Conservation (phyloP, 2,888 invertebrate species). For the Cantharis rustica region DNA sequence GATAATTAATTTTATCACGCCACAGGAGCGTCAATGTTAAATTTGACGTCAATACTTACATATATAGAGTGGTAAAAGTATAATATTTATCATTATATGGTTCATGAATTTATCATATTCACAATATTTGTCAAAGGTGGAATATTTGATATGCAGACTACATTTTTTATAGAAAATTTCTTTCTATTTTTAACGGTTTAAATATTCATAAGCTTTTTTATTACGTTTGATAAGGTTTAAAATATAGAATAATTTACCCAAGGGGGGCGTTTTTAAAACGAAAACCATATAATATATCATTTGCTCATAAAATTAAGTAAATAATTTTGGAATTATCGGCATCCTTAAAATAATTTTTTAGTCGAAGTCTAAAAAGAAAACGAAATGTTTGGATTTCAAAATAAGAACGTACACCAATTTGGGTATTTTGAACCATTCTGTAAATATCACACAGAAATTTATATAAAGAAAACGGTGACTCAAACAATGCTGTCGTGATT, state of each 20-base stretch:
- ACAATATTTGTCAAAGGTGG: not conserved
- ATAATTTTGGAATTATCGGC: not conserved
- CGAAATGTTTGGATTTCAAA: not conserved
- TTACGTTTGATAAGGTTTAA: not conserved
- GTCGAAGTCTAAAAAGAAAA: not conserved
- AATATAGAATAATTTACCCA: not conserved
- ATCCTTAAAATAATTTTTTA: too few species aligned
- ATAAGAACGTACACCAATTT: not conserved
- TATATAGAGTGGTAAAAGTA: slow-evolving; percentile 19
- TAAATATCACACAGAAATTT: not conserved
- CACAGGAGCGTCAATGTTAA: slow-evolving; percentile 24
- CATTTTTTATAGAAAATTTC: not conserved
- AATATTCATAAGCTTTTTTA: not conserved
- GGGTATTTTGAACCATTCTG: not conserved
- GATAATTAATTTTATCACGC: slow-evolving; percentile 22
- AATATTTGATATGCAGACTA: not conserved
- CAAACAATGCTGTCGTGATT: not conserved
- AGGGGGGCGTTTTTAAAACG: not conserved
- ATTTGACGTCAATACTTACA: slow-evolving; percentile 18
- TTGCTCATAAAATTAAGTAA: too few species aligned
- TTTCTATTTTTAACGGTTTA: not conserved
- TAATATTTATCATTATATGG: slow-evolving; percentile 9
- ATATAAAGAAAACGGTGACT: not conserved
- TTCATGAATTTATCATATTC: slow-evolving; percentile 9
- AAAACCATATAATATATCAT: not conserved